phyloP scores from a whole-genome alignment of 2,113 vertebrate genomes.

The Lophotis ruficrista region DNA sequence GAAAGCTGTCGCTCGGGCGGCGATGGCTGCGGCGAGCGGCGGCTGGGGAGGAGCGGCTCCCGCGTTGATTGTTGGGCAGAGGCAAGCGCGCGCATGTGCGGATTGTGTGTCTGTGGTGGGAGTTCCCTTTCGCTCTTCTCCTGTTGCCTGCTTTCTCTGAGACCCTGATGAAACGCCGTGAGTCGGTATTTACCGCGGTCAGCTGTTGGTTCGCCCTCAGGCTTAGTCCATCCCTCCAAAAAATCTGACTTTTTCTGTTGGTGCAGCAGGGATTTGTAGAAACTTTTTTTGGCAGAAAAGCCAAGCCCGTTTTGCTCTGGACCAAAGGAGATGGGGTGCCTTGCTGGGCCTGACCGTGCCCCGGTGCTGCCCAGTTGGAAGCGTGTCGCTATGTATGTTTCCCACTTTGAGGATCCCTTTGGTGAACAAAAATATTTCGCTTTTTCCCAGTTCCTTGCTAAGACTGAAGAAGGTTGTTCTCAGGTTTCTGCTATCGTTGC shows the following conservation, averaged over 20 bases:
- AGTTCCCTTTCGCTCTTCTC: neutral
- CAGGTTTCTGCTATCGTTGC: neutral
- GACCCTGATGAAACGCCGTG: neutral
- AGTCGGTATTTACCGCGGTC: neutral
- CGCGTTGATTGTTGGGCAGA: neutral
- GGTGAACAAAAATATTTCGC: neutral
- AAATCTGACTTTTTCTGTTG: neutral
- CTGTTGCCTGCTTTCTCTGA: neutral
- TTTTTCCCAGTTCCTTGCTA: neutral
- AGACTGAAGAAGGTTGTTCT: neutral
- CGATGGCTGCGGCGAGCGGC: neutral
- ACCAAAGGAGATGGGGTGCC: too few relatives aligned
- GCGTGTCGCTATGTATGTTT: neutral
- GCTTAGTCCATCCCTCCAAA: neutral
- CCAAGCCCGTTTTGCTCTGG: neutral
- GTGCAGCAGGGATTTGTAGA: neutral
- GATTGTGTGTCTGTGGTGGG: neutral
- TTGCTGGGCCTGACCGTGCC: fast-evolving
- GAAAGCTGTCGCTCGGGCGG: neutral
- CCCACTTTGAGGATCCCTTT: neutral
- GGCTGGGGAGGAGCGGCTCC: neutral
- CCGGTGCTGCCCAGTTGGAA: neutral
- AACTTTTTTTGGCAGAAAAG: neutral
- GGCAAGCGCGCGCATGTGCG: neutral
- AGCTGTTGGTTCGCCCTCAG: neutral